A percentile compares a stretch with the other conserved stretches of the same genome.
These are phyloP conservation scores for Sinelater perroti DNA, from an alignment of 2,888 invertebrate genomes.

Conservation along the genomic window DNA sequence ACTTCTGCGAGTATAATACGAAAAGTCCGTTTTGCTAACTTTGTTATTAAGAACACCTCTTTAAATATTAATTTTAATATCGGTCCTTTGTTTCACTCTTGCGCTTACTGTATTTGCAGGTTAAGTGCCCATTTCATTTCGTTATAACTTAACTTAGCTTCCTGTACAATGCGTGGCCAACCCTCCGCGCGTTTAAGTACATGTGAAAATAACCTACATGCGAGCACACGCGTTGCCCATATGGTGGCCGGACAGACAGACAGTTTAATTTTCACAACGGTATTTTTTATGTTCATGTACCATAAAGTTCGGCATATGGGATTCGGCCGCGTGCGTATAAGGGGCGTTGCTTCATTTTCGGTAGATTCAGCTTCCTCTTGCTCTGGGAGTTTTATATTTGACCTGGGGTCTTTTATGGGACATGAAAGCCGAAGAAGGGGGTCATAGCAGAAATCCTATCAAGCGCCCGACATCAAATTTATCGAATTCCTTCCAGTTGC, in stretches of 20 bases:
- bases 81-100: too few species aligned
- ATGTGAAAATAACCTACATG: conserved; percentile 26
- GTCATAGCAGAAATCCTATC: conserved; percentile 9
- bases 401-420: neutral
- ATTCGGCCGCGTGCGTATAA: conserved; percentile 35
- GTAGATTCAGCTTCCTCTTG: neutral
- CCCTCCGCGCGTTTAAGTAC: conserved; percentile 18
- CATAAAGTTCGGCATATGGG: conserved; percentile 52
- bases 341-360: neutral
- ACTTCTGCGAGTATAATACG: too few species aligned
- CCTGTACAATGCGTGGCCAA: too few species aligned
- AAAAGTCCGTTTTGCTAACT: too few species aligned
- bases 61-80: too few species aligned
- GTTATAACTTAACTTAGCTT: too few species aligned
- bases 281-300: conserved; percentile 50
- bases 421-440: neutral
- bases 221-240: conserved; percentile 33
- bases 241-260: conserved; percentile 40
- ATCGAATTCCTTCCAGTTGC: conserved; percentile 20
- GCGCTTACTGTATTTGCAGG: too few species aligned
- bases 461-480: conserved; percentile 16
- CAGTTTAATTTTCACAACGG: conserved; percentile 51
- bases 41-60: too few species aligned
- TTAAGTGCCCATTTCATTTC: too few species aligned
- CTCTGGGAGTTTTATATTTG: neutral